phyloP scores from a whole-genome alignment of 2,113 vertebrate species.

The Mus pahari region DNA sequence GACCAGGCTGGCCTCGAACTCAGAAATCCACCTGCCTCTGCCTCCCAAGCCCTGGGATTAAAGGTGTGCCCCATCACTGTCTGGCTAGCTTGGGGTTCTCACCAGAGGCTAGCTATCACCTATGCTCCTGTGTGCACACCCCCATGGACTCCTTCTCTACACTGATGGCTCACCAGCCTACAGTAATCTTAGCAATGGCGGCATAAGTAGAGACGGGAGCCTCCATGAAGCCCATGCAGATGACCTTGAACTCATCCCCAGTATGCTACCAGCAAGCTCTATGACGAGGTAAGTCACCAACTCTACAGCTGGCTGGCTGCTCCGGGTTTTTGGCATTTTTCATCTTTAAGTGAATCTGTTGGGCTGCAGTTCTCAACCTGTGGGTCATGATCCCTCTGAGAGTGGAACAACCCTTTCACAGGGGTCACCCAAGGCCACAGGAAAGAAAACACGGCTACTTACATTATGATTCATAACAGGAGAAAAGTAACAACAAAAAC shows the following conservation, averaged over 20 bases:
- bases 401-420: neutral
- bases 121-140: neutral
- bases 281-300: slow-evolving; percentile 25
- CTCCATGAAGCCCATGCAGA: neutral
- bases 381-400: neutral
- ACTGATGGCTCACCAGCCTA: neutral
- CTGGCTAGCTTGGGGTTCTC: neutral
- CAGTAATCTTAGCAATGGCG: slow-evolving; percentile 10
- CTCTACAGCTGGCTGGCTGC: neutral
- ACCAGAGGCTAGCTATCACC: neutral
- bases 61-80: no score
- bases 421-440: neutral
- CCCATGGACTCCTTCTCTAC: neutral
- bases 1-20: no score
- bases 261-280: neutral
- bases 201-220: neutral
- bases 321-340: neutral
- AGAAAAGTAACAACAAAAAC: neutral
- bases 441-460: neutral
- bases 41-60: no score
- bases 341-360: neutral
- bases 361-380: neutral
- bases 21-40: no score
- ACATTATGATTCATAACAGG: neutral
- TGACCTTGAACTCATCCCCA: neutral